phyloP scores from a whole-genome alignment of 2,797 vertebrate species.

The Zenarchopterus dispar region DNA sequence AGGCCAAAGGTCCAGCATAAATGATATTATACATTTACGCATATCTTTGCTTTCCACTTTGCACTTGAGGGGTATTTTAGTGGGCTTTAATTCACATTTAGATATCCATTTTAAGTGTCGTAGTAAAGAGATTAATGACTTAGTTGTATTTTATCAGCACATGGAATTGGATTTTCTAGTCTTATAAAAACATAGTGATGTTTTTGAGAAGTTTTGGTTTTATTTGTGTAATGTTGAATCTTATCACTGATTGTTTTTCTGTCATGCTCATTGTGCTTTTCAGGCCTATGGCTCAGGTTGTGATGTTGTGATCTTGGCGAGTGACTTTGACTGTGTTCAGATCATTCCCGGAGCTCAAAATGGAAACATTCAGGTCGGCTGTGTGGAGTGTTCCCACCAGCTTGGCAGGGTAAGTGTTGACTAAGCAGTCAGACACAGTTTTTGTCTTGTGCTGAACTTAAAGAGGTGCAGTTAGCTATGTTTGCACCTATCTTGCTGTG shows the following conservation, averaged over 20 bases:
- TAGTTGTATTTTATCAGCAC: too few relatives aligned
- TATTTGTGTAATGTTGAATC: too few relatives aligned
- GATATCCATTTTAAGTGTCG: too few relatives aligned
- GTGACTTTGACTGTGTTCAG: slow-evolving; percentile 98
- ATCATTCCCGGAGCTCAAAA: slow-evolving; percentile 99
- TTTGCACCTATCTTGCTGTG: slow-evolving; percentile 21
- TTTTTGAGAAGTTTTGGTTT: too few relatives aligned
- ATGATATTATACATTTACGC: too few relatives aligned
- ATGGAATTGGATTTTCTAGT: too few relatives aligned
- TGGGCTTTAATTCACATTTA: too few relatives aligned
- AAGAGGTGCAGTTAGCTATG: slow-evolving; percentile 29
- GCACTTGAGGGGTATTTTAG: too few relatives aligned
- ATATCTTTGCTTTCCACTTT: too few relatives aligned
- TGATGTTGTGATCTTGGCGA: slow-evolving; percentile 96
- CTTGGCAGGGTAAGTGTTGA: slow-evolving; percentile 93
- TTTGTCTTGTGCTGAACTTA: slow-evolving; percentile 14
- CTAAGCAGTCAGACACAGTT: slow-evolving; percentile 28
- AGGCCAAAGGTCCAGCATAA: too few relatives aligned
- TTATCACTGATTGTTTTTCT: background rate
- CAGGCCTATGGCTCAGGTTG: slow-evolving; percentile 98
- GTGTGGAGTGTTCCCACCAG: slow-evolving; percentile 96
- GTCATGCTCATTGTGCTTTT: background rate
- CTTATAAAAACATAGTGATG: too few relatives aligned
- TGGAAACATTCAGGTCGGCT: slow-evolving; percentile 99
- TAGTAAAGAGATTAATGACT: too few relatives aligned